Percentiles rank a stretch among this genome's conserved stretches.
phyloP scores from a whole-genome alignment of 2,797 vertebrate species.

The Enteromius afrohamiltoni region DNA sequence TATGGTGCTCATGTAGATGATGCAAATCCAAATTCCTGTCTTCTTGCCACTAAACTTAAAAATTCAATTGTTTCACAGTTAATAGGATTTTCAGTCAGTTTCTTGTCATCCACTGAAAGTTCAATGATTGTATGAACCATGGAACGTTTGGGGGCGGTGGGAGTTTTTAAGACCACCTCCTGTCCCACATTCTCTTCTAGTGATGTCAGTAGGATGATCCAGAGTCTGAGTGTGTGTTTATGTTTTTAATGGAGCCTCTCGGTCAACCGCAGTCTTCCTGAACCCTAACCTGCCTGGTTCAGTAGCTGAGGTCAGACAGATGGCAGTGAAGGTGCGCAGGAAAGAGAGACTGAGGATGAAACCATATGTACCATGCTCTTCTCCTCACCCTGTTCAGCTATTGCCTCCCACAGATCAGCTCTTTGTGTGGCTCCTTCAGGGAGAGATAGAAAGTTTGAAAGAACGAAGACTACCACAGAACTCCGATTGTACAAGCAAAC shows the following conservation, averaged over 20 bases:
- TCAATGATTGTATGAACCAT: neutral
- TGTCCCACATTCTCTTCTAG: conserved; percentile 42
- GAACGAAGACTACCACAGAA: conserved; percentile 12
- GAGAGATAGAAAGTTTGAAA: conserved; percentile 28
- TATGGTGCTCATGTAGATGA: neutral
- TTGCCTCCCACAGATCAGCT: conserved; percentile 34
- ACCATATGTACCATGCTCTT: conserved; percentile 70
- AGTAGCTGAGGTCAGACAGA: conserved; percentile 64
- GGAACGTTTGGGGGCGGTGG: neutral
- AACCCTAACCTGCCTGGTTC: conserved; percentile 55
- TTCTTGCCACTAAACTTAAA: neutral
- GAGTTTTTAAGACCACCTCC: conserved; percentile 20
- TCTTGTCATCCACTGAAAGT: neutral
- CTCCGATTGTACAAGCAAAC: conserved; percentile 33
- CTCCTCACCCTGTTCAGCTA: conserved; percentile 24
- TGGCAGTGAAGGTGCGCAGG: conserved; percentile 73
- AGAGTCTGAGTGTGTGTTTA: conserved; percentile 48
- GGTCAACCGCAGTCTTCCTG: conserved; percentile 42
- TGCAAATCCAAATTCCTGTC: neutral
- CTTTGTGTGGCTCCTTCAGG: conserved; percentile 38
- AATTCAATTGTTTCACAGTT: neutral
- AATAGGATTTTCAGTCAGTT: neutral
- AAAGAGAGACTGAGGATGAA: conserved; percentile 71
- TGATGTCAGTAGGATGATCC: conserved; percentile 47
- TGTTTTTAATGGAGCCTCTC: conserved; percentile 51